Evolutionary conservation across 37 sponge, comb jelly and placozoan species (phyloP).

Genomic region (Spongia lamella): DNA sequence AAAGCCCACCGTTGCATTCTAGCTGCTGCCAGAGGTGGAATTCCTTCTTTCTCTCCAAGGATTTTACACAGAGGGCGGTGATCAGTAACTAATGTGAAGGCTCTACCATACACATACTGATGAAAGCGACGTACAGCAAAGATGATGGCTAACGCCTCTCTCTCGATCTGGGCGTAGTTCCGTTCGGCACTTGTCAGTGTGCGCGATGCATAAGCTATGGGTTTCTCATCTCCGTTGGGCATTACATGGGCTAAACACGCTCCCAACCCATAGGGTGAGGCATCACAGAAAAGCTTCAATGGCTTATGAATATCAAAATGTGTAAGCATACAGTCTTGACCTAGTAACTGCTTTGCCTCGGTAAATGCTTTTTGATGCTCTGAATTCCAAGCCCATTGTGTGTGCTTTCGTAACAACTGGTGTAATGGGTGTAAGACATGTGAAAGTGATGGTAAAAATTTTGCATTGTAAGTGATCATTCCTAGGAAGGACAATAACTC

Average conservation of each 20-base stretch:
- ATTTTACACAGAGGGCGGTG: conserved; percentile 15
- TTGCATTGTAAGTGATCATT: conserved; percentile 44
- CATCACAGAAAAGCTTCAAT: conserved; percentile 31
- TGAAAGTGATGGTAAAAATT: conserved; percentile 37
- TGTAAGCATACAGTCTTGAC: conserved; percentile 11
- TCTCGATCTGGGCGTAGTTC: conserved; percentile 32
- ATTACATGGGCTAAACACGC: conserved; percentile 52
- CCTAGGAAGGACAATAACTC: conserved; percentile 50
- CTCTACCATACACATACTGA: conserved; percentile 34
- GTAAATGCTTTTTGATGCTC: conserved; percentile 24
- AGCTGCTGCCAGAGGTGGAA: conserved; percentile 40
- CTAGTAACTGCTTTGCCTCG: conserved; percentile 19
- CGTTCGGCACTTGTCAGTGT: neutral
- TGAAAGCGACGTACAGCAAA: conserved; percentile 37
- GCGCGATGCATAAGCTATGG: conserved; percentile 41
- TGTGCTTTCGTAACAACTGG: conserved; percentile 3
- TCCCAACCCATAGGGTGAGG: conserved; percentile 52
- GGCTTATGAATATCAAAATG: conserved; percentile 45
- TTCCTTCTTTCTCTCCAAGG: conserved; percentile 12
- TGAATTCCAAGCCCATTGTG: conserved; percentile 29
- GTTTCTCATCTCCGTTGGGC: conserved; percentile 36
- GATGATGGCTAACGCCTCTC: conserved; percentile 25
- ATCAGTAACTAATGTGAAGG: conserved; percentile 35
- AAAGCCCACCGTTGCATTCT: conserved; percentile 39
- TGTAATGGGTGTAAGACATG: conserved; percentile 36